These are phyloP conservation scores for Natator depressus DNA, from an alignment of 2,113 vertebrate genomes.

Conservation along the genomic window DNA sequence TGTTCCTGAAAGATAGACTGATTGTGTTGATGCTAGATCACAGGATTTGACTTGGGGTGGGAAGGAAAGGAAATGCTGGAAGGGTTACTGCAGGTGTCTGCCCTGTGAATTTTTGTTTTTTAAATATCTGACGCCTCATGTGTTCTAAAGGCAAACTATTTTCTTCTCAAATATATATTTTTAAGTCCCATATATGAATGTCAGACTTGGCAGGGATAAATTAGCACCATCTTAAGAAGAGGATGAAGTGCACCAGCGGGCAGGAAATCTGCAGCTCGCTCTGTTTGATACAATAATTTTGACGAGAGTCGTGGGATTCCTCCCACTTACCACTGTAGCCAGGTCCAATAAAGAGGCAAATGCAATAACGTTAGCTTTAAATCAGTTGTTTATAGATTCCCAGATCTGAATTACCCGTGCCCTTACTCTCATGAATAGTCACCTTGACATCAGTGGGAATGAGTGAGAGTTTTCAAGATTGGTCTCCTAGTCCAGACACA, in stretches of 20 bases:
- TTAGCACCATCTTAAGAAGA: neutral
- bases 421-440: neutral
- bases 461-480: neutral
- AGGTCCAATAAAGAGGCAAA: neutral
- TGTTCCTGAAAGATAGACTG: rapidly evolving
- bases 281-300: neutral
- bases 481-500: neutral
- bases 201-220: neutral
- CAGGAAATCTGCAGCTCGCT: neutral
- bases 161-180: neutral
- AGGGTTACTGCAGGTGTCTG: neutral
- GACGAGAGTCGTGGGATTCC: neutral
- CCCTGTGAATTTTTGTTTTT: neutral
- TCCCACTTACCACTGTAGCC: neutral
- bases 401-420: neutral
- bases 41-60: neutral
- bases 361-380: neutral
- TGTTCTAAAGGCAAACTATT: neutral
- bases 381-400: neutral
- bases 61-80: neutral
- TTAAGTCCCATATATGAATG: neutral
- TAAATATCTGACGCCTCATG: neutral
- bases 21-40: neutral
- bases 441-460: neutral
- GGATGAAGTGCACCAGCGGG: neutral